phyloP scores from a whole-genome alignment of 2,113 vertebrate genomes.

The Globicephala melas region DNA sequence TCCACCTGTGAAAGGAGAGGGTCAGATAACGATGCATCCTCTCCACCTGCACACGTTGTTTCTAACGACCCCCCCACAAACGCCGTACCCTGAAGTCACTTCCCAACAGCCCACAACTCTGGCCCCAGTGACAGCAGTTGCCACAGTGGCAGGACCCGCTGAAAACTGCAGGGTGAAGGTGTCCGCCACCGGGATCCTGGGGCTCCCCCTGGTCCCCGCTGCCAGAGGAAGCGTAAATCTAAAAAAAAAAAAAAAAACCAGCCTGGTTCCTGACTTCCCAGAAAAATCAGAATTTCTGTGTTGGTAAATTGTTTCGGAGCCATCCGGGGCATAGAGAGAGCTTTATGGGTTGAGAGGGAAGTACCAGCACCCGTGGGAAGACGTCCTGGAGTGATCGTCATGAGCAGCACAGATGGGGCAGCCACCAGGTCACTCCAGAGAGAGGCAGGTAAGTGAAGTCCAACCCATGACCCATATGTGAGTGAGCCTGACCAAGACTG shows the following conservation, averaged over 20 bases:
- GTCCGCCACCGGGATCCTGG: background rate
- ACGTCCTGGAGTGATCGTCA: background rate
- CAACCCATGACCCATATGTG: fast-evolving
- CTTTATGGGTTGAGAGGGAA: too few species aligned
- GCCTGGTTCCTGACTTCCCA: background rate
- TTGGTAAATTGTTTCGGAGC: background rate
- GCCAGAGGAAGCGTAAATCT: background rate
- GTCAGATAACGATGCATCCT: fast-evolving
- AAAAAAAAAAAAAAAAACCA: background rate
- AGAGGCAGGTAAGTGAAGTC: background rate
- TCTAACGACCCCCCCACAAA: background rate
- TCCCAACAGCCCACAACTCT: background rate
- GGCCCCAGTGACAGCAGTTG: background rate
- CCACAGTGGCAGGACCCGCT: background rate
- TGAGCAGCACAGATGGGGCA: background rate
- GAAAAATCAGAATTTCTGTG: background rate
- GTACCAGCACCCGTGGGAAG: too few species aligned
- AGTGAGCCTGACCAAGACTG: fast-evolving
- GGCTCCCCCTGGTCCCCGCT: too few species aligned
- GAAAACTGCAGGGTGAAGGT: background rate
- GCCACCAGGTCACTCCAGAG: background rate
- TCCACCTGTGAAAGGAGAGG: background rate
- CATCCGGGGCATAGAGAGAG: background rate
- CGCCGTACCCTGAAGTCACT: fast-evolving
- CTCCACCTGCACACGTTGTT: background rate